These are phyloP conservation scores for Rynchops niger DNA, from an alignment of 2,113 vertebrate genomes.

Conservation along the genomic window DNA sequence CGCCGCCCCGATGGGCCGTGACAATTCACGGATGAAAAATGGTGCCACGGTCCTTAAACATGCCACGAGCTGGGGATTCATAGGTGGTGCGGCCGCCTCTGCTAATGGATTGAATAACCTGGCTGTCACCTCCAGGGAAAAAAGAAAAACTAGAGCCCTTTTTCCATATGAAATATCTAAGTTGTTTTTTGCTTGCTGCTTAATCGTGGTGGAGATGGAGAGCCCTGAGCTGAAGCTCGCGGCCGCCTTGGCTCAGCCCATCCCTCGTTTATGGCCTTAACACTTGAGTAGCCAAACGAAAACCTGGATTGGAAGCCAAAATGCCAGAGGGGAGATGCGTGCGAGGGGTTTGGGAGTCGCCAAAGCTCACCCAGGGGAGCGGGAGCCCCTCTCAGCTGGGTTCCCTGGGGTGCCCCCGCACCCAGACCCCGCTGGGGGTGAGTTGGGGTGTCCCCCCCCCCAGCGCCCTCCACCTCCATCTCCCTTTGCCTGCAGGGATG, in stretches of 20 bases:
- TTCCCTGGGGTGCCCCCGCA: not conserved
- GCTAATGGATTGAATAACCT: not conserved
- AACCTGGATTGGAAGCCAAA: not conserved
- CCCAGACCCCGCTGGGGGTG: not conserved
- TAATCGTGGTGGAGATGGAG: not conserved
- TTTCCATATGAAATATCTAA: not conserved
- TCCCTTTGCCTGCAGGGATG: constrained; percentile 80
- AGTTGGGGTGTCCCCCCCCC: not conserved
- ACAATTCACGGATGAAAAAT: not conserved
- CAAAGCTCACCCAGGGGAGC: not conserved
- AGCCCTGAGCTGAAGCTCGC: not conserved
- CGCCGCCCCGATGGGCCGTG: accelerated
- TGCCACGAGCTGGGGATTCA: not conserved
- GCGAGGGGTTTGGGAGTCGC: not conserved
- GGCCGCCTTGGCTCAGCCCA: not conserved
- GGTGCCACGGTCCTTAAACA: not conserved
- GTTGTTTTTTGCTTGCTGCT: not conserved
- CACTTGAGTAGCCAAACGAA: not conserved
- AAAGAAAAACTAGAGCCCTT: not conserved
- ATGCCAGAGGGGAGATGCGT: accelerated
- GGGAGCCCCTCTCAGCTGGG: not conserved
- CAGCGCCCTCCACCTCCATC: not conserved
- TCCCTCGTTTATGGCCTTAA: accelerated
- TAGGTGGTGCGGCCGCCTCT: not conserved
- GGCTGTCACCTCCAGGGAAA: not conserved